A percentile compares a stretch with the other conserved stretches of the same genome.
Conservation (phyloP, 2,113 vertebrate species). For the Mohoua ochrocephala region DNA sequence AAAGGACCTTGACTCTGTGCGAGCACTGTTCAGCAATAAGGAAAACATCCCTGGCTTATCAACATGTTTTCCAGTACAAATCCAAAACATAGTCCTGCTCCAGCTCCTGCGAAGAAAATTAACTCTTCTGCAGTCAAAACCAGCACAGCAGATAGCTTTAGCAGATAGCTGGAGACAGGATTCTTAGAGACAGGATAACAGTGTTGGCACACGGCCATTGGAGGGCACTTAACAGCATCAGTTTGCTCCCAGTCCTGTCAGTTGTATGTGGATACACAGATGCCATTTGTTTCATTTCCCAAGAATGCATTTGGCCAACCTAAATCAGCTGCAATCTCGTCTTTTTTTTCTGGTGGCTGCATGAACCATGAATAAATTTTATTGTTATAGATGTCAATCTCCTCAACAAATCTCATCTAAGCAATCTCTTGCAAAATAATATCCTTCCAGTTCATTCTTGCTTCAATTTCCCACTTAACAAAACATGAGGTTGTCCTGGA, state of each 20-base stretch:
- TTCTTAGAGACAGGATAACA: background rate
- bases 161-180: background rate
- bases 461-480: background rate
- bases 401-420: background rate
- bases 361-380: background rate
- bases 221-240: conserved; percentile 13
- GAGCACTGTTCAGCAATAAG: accelerated
- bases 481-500: background rate
- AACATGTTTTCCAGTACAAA: background rate
- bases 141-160: background rate
- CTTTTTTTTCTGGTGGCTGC: background rate
- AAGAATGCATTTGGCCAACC: background rate
- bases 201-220: background rate
- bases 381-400: background rate
- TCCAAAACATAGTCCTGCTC: background rate
- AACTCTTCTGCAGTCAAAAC: background rate
- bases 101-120: background rate
- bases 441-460: background rate
- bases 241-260: conserved; percentile 1
- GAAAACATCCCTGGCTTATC: background rate
- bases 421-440: background rate
- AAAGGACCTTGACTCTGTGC: background rate
- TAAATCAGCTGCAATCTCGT: conserved; percentile 39
- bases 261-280: background rate
- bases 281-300: conserved; percentile 19